phyloP scores from a whole-genome alignment of 2,888 invertebrate genomes.

The Eledone cirrhosa region DNA sequence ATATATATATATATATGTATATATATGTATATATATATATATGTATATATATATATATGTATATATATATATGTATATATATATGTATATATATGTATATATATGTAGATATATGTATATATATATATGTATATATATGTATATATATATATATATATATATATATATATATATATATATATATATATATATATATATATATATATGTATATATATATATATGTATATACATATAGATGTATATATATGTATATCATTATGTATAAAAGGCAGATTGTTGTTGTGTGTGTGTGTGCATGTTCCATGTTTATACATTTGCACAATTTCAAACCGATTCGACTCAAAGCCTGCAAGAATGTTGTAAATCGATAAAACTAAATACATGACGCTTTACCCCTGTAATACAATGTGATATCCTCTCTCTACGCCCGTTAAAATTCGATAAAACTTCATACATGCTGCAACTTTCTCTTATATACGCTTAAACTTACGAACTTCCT shows the following conservation, averaged over 20 bases:
- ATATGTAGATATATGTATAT: neutral
- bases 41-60: slow-evolving; percentile 7
- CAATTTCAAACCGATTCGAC: no score
- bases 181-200: neutral
- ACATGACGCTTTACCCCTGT: no score
- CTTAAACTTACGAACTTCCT: no score
- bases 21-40: neutral
- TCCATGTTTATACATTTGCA: no score
- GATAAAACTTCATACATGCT: no score
- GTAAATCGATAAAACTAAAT: no score
- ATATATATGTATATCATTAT: neutral
- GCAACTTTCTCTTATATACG: no score
- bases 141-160: neutral
- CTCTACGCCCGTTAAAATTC: no score
- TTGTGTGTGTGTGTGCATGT: neutral
- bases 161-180: slow-evolving; percentile 12
- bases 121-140: slow-evolving; percentile 9
- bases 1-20: neutral
- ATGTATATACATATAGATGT: neutral
- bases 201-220: neutral
- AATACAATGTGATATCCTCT: no score
- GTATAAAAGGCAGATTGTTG: no score
- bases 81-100: neutral
- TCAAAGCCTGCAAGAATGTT: no score
- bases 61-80: slow-evolving; percentile 12